Evolutionary conservation across 2,797 vertebrate species (phyloP).

Genomic region (Microcaecilia unicolor): DNA sequence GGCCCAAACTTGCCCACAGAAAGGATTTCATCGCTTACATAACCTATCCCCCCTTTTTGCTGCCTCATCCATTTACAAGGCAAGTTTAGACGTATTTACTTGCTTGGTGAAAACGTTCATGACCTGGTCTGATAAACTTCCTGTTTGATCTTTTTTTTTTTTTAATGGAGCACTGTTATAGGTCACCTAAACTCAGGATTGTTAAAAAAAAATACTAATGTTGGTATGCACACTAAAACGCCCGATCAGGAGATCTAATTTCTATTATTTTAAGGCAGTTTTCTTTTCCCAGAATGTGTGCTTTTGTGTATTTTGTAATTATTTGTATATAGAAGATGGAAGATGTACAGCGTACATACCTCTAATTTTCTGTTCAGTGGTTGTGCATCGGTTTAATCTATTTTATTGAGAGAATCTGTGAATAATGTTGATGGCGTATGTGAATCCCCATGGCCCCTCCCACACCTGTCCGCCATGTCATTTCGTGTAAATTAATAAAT

Average conservation of each 20-base stretch:
- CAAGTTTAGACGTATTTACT: no score
- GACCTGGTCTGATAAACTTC: no score
- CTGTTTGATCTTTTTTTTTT: constrained; percentile 8
- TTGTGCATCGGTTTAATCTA: constrained; percentile 65
- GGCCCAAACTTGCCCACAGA: no score
- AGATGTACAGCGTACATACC: constrained; percentile 62
- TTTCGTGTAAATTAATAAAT: constrained; percentile 97
- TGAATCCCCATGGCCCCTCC: no score
- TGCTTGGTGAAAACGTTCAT: no score
- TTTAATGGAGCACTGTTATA: constrained; percentile 56
- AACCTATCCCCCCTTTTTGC: no score
- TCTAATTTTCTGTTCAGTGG: constrained; percentile 47
- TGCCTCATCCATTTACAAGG: no score
- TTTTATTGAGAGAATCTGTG: constrained; percentile 77
- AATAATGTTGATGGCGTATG: constrained; percentile 66
- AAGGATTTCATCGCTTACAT: no score
- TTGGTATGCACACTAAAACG: constrained; percentile 58
- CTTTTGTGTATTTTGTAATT: constrained; percentile 63
- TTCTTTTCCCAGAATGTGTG: constrained; percentile 35
- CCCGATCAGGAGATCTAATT: constrained; percentile 16
- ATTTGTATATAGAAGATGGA: constrained; percentile 63
- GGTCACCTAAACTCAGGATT: constrained; percentile 72
- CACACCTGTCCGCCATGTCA: constrained; percentile 1
- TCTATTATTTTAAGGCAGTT: constrained; percentile 6
- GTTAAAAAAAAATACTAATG: constrained; percentile 25